Percentiles rank a stretch among this genome's conserved stretches.
Conservation (phyloP, 2,113 vertebrate genomes). For the Lethenteron camtschaticum region DNA sequence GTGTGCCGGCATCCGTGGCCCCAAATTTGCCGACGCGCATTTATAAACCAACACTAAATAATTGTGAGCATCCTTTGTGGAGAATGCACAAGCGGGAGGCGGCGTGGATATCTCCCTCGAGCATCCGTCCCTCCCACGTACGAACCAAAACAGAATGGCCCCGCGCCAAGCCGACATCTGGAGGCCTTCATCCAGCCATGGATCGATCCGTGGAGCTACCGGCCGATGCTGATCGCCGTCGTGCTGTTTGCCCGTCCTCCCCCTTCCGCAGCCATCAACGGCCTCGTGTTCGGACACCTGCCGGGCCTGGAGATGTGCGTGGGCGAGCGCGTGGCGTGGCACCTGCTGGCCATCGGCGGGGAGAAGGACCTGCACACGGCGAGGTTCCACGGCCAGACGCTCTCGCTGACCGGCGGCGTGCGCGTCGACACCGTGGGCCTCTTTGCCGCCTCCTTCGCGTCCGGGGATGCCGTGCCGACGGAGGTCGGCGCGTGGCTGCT, state of each 20-base stretch:
- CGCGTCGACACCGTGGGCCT: constrained; percentile 27
- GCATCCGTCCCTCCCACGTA: no score
- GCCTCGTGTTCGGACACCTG: constrained; percentile 34
- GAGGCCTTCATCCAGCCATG: no score
- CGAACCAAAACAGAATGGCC: no score
- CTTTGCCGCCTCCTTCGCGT: constrained; percentile 37
- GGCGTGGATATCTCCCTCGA: no score
- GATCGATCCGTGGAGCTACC: no score
- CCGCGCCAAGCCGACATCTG: no score
- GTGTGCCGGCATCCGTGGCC: no score
- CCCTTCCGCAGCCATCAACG: constrained; percentile 31
- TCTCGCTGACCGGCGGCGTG: constrained; percentile 21
- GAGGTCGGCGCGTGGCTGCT: constrained; percentile 50
- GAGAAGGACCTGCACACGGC: constrained; percentile 34
- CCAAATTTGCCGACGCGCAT: no score
- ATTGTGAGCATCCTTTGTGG: no score
- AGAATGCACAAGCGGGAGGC: no score
- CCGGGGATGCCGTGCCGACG: constrained; percentile 26
- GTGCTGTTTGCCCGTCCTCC: background rate
- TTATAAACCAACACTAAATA: no score
- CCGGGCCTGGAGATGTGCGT: constrained; percentile 28
- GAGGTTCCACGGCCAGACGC: constrained; percentile 30
- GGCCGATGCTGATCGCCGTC: no score
- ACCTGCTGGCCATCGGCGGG: constrained; percentile 36
- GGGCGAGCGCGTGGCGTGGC: constrained; percentile 25